phyloP scores from a whole-genome alignment of 2,113 vertebrate genomes.

The Myotis lucifugus region DNA sequence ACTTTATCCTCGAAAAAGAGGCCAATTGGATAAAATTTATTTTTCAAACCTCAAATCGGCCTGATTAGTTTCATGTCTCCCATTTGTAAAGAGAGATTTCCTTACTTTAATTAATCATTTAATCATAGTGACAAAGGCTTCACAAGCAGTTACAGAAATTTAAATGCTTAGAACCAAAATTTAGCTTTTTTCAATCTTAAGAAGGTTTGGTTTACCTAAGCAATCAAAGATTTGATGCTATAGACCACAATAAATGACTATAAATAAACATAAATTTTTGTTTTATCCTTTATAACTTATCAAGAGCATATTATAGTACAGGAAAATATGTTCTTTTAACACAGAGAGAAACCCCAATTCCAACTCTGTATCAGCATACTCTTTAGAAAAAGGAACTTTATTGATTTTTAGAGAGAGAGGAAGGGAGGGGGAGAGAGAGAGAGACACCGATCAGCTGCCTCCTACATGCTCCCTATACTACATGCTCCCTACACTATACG shows the following conservation, averaged over 20 bases:
- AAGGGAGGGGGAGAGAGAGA: too few relatives aligned
- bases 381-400: not conserved
- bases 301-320: not conserved
- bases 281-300: not conserved
- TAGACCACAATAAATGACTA: not conserved
- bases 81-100: not conserved
- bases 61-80: not conserved
- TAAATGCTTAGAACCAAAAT: not conserved
- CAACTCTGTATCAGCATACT: not conserved
- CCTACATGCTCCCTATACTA: too few relatives aligned
- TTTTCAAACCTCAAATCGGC: not conserved
- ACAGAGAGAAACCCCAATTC: not conserved
- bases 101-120: not conserved
- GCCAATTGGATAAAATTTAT: not conserved
- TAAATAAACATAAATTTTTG: not conserved
- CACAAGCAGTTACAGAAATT: not conserved
- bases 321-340: not conserved
- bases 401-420: too few relatives aligned
- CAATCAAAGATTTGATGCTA: not conserved
- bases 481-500: too few relatives aligned
- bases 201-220: not conserved
- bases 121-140: not conserved
- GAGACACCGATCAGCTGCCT: too few relatives aligned
- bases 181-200: not conserved
- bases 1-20: not conserved